A percentile compares a stretch with the other conserved stretches of the same genome.
phyloP scores from a whole-genome alignment of 2,888 invertebrate genomes.

The Itoplectis maculator region DNA sequence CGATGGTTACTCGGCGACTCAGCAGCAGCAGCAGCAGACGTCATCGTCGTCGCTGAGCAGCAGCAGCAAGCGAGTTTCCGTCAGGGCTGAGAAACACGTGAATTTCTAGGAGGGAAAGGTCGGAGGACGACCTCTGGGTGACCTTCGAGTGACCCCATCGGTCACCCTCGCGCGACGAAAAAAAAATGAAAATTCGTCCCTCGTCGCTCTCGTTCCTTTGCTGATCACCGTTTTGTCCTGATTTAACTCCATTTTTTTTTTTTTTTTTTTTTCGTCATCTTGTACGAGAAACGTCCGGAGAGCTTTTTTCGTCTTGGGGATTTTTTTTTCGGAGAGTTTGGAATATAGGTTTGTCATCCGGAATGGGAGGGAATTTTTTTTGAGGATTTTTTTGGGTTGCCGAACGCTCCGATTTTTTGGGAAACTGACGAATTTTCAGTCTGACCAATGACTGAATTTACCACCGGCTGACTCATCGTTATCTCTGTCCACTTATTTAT shows the following conservation, averaged over 20 bases:
- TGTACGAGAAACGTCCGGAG: neutral
- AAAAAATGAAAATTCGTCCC: too few relatives aligned
- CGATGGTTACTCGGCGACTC: slow-evolving; percentile 74
- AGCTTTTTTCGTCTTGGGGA: neutral
- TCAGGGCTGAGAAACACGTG: slow-evolving; percentile 82
- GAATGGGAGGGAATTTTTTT: neutral
- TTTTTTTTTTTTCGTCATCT: too few relatives aligned
- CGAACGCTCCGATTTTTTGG: neutral
- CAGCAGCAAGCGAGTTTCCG: slow-evolving; percentile 77
- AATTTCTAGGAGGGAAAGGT: slow-evolving; percentile 76
- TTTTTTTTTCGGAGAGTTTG: neutral
- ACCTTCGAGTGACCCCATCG: too few relatives aligned
- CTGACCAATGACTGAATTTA: slow-evolving; percentile 7
- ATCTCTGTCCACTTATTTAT: slow-evolving; percentile 23
- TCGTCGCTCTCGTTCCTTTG: slow-evolving; percentile 47
- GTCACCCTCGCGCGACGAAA: too few relatives aligned
- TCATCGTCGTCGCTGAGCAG: slow-evolving; percentile 67
- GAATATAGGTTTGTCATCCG: neutral
- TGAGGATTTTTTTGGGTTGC: neutral
- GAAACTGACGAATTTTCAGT: neutral
- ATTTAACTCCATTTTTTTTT: too few relatives aligned
- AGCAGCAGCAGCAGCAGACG: too few relatives aligned
- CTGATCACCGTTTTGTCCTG: neutral
- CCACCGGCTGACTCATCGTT: slow-evolving; percentile 17
- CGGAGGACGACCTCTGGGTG: too few relatives aligned